A percentile compares a stretch with the other conserved stretches of the same genome.
Conservation (phyloP, 2,888 invertebrate genomes). For the Pollenia angustigena region DNA sequence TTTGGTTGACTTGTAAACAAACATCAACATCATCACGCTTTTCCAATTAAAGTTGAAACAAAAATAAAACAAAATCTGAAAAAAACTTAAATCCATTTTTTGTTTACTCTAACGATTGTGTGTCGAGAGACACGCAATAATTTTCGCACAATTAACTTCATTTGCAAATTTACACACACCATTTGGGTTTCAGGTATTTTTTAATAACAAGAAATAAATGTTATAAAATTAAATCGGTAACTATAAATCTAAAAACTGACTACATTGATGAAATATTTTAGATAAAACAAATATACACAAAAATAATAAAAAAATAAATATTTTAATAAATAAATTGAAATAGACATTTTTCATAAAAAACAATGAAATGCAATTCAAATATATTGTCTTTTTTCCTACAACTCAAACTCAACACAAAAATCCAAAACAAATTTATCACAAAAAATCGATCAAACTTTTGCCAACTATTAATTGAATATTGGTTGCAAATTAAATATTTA, state of each 20-base stretch:
- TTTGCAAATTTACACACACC: conserved; percentile 72
- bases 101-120: conserved; percentile 26
- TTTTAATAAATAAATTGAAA: conserved; percentile 34
- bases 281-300: conserved; percentile 4
- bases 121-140: conserved; percentile 69
- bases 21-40: conserved; percentile 73
- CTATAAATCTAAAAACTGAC: conserved; percentile 30
- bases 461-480: conserved; percentile 63
- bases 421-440: conserved; percentile 35
- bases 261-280: conserved; percentile 60
- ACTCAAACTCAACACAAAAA: background rate
- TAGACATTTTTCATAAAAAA: conserved; percentile 16
- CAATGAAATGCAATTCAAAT: conserved; percentile 53
- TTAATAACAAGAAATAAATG: conserved; percentile 43
- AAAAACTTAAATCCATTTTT: conserved; percentile 20
- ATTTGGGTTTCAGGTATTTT: conserved; percentile 46
- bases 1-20: conserved; percentile 65
- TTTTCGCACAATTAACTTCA: conserved; percentile 74
- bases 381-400: background rate
- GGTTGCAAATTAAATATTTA: conserved; percentile 64
- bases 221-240: conserved; percentile 41
- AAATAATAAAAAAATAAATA: background rate
- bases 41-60: conserved; percentile 71
- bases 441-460: conserved; percentile 71
- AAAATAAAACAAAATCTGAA: background rate